Percentiles rank a stretch among this genome's conserved stretches.
Conservation (phyloP, 92 coral and sea anemone genomes). For the Epizoanthus rinbou region DNA sequence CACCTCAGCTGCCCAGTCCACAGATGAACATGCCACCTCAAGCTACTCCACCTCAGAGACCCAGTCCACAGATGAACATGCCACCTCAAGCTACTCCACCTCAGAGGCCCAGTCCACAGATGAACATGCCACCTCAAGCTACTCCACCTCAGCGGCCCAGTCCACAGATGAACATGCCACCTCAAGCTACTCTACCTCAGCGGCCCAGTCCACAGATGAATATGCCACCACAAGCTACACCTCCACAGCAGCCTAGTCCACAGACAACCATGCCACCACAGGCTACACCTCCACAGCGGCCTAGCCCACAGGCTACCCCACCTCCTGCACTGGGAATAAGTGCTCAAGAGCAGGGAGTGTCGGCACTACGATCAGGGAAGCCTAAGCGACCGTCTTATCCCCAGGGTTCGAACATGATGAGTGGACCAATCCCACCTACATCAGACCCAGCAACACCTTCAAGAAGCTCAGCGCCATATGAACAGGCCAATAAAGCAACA, state of each 20-base stretch:
- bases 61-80: conserved; percentile 28
- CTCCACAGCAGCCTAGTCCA: conserved; percentile 35
- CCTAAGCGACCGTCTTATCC: conserved; percentile 80
- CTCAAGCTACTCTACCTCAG: conserved; percentile 15
- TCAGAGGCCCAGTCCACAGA: conserved; percentile 39
- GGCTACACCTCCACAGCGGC: conserved; percentile 26
- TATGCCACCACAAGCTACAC: background rate
- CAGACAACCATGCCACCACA: conserved; percentile 22
- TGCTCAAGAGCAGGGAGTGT: conserved; percentile 67
- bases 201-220: conserved; percentile 32
- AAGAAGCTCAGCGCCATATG: conserved; percentile 41
- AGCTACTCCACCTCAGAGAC: conserved; percentile 6
- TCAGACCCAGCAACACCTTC: conserved; percentile 28
- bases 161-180: background rate
- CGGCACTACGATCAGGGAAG: conserved; percentile 85
- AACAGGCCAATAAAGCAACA: conserved; percentile 39
- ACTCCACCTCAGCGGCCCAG: conserved; percentile 41
- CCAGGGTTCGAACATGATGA: conserved; percentile 35
- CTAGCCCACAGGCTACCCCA: conserved; percentile 57
- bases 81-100: conserved; percentile 1
- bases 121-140: background rate
- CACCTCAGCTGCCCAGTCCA: conserved; percentile 40
- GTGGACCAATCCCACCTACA: conserved; percentile 43
- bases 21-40: background rate
- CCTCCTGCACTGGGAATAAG: conserved; percentile 53